A percentile compares a stretch with the other conserved stretches of the same genome.
phyloP scores from a whole-genome alignment of 2,888 invertebrate species.

The Tenthredo amoena region DNA sequence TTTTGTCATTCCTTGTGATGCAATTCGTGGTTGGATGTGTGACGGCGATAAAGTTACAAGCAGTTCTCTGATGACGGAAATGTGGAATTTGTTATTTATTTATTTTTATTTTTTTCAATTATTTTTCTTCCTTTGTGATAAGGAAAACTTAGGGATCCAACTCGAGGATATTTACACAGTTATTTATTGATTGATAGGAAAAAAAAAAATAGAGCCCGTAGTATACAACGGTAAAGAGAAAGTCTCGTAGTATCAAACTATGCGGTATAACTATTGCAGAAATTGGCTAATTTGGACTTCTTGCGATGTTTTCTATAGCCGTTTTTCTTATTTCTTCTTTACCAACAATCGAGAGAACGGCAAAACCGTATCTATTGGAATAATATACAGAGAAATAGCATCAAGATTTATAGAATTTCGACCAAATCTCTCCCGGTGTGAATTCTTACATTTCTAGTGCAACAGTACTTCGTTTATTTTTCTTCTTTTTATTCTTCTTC shows the following conservation, averaged over 20 bases:
- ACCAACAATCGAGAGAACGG: background rate
- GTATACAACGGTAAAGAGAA: background rate
- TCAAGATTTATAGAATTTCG: background rate
- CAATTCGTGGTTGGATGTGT: background rate
- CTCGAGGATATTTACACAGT: too few species aligned
- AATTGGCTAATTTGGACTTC: background rate
- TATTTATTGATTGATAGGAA: background rate
- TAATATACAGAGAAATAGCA: background rate
- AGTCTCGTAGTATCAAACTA: background rate
- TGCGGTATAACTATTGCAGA: background rate
- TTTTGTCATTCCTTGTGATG: background rate
- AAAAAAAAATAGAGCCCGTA: background rate
- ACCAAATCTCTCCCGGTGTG: background rate
- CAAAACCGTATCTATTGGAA: background rate
- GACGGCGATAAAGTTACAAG: background rate
- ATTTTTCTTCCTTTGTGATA: background rate
- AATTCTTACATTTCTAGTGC: background rate
- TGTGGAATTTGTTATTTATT: background rate
- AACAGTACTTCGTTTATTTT: background rate
- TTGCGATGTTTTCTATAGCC: background rate
- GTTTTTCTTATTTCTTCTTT: background rate
- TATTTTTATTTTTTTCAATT: conserved; percentile 27
- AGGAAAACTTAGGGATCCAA: background rate
- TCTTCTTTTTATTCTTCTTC: background rate
- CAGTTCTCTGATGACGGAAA: background rate